phyloP scores from a whole-genome alignment of 1,140 invertebrate genomes.

The Halictus rubicundus region DNA sequence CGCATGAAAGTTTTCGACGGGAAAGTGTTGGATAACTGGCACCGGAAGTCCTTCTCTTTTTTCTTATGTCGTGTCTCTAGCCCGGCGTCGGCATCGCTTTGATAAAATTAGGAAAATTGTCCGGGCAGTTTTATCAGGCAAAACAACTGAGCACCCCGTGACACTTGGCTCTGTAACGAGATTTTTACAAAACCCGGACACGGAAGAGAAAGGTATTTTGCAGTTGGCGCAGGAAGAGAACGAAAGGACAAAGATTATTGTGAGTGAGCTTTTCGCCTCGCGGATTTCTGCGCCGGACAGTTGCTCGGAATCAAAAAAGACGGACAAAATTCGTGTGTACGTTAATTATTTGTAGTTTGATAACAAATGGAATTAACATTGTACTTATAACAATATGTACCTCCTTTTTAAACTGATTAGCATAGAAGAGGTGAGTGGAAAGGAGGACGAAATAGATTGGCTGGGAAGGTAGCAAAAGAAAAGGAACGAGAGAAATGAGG shows the following conservation, averaged over 20 bases:
- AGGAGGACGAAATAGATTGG: no score
- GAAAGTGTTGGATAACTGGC: slow-evolving; percentile 27
- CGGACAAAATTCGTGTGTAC: no score
- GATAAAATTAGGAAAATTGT: slow-evolving; percentile 2
- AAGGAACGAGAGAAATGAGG: no score
- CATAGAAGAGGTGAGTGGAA: no score
- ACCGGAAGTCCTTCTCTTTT: background rate
- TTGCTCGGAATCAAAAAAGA: no score
- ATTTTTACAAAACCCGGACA: background rate
- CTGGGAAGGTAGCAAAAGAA: no score
- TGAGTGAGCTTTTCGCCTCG: background rate
- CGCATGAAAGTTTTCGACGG: background rate
- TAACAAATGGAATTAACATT: no score
- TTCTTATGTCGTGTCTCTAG: no score
- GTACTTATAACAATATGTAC: no score
- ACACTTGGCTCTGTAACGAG: background rate
- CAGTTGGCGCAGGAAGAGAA: background rate
- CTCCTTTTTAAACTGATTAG: no score
- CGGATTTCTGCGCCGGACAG: no score
- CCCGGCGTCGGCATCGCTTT: background rate
- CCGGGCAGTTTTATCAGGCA: background rate
- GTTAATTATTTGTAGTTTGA: no score
- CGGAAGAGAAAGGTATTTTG: slow-evolving; percentile 48
- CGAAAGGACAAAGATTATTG: slow-evolving; percentile 23
- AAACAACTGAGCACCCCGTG: background rate